Evolutionary conservation across 1,140 invertebrate genomes (phyloP).

Genomic region (Rhagoletis zephyria): DNA sequence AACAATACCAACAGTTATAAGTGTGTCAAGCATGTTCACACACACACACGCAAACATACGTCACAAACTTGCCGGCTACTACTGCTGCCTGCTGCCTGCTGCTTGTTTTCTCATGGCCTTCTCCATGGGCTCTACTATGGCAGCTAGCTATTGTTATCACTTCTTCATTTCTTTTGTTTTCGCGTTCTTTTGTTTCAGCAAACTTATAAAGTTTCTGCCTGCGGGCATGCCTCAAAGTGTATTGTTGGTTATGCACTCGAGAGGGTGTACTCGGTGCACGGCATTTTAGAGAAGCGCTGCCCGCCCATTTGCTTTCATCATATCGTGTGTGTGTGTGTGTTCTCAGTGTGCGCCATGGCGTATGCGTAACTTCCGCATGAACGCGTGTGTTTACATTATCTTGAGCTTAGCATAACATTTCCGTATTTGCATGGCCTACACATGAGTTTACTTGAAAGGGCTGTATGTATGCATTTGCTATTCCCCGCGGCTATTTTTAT

Average conservation of each 20-base stretch:
- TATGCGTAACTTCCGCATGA: constrained; percentile 19
- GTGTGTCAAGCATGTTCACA: background rate
- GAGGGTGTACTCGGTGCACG: background rate
- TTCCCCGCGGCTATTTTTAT: background rate
- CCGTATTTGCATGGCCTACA: background rate
- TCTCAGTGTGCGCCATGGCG: background rate
- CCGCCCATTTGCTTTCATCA: background rate
- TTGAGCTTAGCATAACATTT: background rate
- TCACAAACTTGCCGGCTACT: too few species aligned
- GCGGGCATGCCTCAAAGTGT: background rate
- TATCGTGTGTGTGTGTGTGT: background rate
- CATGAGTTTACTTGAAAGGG: background rate
- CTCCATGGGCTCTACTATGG: background rate
- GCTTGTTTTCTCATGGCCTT: background rate
- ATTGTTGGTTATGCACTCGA: background rate
- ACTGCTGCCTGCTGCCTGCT: background rate
- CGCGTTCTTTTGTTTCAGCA: constrained; percentile 33
- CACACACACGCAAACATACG: background rate
- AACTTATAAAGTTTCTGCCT: background rate
- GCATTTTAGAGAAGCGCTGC: background rate
- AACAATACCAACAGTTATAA: background rate
- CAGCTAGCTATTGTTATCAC: constrained; percentile 31
- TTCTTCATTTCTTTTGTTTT: constrained; percentile 32
- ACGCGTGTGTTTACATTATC: background rate
- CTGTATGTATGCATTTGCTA: background rate